Conservation (phyloP, 2,888 invertebrate genomes). For the Orthonychiurus folsomi region DNA sequence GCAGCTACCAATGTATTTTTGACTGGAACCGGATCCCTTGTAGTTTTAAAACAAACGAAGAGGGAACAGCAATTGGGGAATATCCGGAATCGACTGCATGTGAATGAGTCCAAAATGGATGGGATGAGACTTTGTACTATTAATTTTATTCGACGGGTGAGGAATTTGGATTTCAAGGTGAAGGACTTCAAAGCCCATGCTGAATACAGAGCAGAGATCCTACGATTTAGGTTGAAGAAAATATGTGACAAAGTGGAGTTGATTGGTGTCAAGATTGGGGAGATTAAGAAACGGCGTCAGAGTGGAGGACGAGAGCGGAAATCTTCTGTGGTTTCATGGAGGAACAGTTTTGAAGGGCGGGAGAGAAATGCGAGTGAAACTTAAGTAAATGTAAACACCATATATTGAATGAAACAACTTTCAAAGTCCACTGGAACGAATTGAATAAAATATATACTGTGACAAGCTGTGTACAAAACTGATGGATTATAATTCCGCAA, state of each 20-base stretch:
- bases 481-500: too few species aligned
- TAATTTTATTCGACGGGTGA: slow-evolving; percentile 12
- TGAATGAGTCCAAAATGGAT: slow-evolving; percentile 19
- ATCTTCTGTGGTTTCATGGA: too few species aligned
- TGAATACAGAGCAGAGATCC: not conserved
- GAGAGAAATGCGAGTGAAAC: too few species aligned
- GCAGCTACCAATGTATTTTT: slow-evolving; percentile 16
- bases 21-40: slow-evolving; percentile 18
- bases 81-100: not conserved
- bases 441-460: too few species aligned
- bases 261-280: not conserved
- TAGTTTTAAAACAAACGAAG: slow-evolving; percentile 12
- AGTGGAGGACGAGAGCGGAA: too few species aligned
- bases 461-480: too few species aligned
- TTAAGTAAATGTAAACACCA: too few species aligned
- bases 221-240: not conserved
- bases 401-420: too few species aligned
- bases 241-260: not conserved
- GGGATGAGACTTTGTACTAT: slow-evolving; percentile 19
- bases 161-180: not conserved
- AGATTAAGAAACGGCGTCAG: too few species aligned
- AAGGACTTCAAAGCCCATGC: not conserved
- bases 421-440: too few species aligned
- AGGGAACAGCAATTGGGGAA: too few species aligned
- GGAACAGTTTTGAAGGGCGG: too few species aligned